Evolutionary conservation across 1,140 invertebrate genomes (phyloP), one percentile per base, ranked within the genome.

Genomic region (Leptonema lineaticorne): DNA sequence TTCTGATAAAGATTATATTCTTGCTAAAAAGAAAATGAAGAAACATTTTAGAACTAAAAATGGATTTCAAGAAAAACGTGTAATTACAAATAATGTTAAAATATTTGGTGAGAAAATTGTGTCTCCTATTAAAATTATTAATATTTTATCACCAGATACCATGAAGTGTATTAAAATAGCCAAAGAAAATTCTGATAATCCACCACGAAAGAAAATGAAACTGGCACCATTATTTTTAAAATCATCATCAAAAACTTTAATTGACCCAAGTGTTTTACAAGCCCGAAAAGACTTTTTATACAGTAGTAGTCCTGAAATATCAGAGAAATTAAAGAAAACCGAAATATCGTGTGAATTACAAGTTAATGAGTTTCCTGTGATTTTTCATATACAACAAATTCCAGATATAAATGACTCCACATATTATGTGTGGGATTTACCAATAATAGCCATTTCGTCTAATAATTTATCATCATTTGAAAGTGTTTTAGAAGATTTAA

Each of bases 161-260:
- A n/a, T n/a, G n/a, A n/a, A n/a, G n/a, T n/a, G n/a, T n/a, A n/a
- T n/a, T n/a, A n/a, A n/a, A n/a, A n/a, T n/a, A n/a, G n/a, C n/a
- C n/a, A 53, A 22, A 22, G 3, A 6, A 8, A 58, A 58, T 2
- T 7, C 29, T 58, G 7, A 58, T 58, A 14, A 14, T 33, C 27
- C 26, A n/a, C 22, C 69, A n/a, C 58, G 62, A 9, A 62, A 65
- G 27, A 68, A 59, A 22, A 41, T 77, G 20, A 85, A 83, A 75
- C 74, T 88, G 41, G 86, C 87, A 7, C 86, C 87, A n/a, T 78
- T 88, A n/a, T 88, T 88, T 76, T 67, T 80, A 2, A 79, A 78
- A 53, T 74, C 75, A 33, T 3, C 78, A 16, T 73, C 81, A 9
- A 88, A 87, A 78, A 79, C 81, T 29, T 80, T 81, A 72, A 71